Percentiles rank a stretch among this genome's conserved stretches.
Evolutionary conservation across 1,140 invertebrate species (phyloP).

Genomic region (Orchesella cincta): DNA sequence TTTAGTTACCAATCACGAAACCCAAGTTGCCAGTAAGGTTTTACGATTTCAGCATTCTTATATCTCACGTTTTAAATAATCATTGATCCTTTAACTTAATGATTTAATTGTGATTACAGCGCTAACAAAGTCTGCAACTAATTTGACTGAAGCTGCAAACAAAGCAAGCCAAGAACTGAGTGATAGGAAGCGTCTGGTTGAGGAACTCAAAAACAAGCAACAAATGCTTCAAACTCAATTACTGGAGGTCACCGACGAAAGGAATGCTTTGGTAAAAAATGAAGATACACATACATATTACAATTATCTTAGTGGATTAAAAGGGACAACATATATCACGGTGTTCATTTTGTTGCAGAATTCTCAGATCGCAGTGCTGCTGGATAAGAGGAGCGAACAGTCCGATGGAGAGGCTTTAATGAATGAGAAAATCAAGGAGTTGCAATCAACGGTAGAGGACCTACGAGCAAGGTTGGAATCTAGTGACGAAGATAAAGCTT

Average conservation of each 20-base stretch:
- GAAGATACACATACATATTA: no score
- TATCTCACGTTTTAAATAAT: no score
- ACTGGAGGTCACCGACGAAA: background rate
- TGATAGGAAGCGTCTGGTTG: background rate
- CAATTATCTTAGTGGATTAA: no score
- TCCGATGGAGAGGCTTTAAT: conserved; percentile 13
- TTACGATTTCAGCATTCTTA: no score
- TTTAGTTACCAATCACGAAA: background rate
- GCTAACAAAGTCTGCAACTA: background rate
- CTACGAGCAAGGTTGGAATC: conserved; percentile 31
- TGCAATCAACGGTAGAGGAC: conserved; percentile 34
- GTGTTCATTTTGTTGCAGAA: no score
- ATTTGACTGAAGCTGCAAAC: background rate
- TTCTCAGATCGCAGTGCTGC: background rate
- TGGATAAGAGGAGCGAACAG: conserved; percentile 39
- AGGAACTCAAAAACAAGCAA: conserved; percentile 9
- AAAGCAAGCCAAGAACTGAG: background rate
- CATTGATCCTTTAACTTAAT: no score
- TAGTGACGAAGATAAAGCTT: background rate
- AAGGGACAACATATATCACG: no score
- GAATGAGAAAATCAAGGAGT: background rate
- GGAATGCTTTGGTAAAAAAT: background rate
- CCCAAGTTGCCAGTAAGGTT: background rate
- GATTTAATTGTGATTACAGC: background rate
- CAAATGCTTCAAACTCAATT: no score